Evolutionary conservation across 30 jellyfish, hydroid and myxozoan genomes (phyloP).

Genomic region (Mastigias papua): DNA sequence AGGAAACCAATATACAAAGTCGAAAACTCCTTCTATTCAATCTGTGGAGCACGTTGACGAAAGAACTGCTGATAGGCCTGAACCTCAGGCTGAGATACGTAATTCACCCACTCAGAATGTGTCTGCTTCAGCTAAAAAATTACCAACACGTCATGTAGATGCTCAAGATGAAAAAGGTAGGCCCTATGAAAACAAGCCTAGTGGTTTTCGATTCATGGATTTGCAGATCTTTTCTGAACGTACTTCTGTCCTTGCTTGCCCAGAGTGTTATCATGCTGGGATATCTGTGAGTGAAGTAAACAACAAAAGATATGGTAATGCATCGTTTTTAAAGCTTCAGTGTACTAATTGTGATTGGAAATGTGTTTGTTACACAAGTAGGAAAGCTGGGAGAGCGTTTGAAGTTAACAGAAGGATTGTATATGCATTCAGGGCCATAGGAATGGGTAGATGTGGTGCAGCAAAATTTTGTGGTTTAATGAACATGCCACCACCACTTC

Average conservation of each 20-base stretch:
- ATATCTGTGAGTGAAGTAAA: neutral
- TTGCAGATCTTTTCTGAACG: neutral
- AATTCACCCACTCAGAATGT: neutral
- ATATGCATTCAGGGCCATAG: neutral
- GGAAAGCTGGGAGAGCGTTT: constrained; percentile 4
- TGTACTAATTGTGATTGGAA: neutral
- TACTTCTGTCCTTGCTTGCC: neutral
- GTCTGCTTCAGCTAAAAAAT: neutral
- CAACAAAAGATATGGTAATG: neutral
- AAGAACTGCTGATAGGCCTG: neutral
- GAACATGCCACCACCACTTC: constrained; percentile 24
- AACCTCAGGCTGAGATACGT: neutral
- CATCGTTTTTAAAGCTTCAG: neutral
- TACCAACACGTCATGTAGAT: neutral
- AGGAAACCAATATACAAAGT: neutral
- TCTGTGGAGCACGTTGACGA: neutral
- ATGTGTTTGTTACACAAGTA: constrained; percentile 15
- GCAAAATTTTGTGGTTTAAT: constrained; percentile 18
- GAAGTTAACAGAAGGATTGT: constrained; percentile 25
- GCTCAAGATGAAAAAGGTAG: neutral
- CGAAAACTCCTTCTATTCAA: neutral
- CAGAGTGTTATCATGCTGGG: neutral
- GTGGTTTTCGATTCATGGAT: neutral
- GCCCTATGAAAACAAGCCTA: neutral
- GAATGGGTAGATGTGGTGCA: neutral